Conservation (phyloP, 2,888 invertebrate genomes). For the Drosophila lutescens region DNA sequence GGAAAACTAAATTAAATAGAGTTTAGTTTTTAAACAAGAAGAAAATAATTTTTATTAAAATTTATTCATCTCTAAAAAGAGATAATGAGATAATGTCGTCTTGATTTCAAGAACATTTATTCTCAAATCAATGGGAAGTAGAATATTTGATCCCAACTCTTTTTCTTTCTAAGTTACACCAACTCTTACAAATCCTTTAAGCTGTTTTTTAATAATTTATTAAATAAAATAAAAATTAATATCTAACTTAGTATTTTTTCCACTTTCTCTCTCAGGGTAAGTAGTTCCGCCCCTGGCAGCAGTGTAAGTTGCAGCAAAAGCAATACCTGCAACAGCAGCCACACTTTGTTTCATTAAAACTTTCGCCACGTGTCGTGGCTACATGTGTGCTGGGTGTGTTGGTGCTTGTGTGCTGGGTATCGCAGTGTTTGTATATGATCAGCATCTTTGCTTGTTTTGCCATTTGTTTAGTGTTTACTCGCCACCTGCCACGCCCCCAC, state of each 20-base stretch:
- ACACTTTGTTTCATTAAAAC: constrained; percentile 77
- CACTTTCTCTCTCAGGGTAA: not conserved
- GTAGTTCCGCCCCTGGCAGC: not conserved
- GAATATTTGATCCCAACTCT: too few species aligned
- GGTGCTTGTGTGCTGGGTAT: constrained; percentile 10
- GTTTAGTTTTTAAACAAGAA: not conserved
- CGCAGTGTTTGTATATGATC: constrained; percentile 40
- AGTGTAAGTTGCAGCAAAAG: not conserved
- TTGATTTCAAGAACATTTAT: too few species aligned
- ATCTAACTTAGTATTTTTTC: too few species aligned
- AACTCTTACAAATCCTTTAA: too few species aligned
- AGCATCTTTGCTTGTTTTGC: constrained; percentile 68
- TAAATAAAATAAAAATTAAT: too few species aligned
- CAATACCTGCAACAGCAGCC: constrained; percentile 40
- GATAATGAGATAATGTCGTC: too few species aligned
- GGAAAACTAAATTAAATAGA: too few species aligned
- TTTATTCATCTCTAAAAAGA: too few species aligned
- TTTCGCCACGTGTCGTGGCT: constrained; percentile 59
- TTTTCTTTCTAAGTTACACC: too few species aligned
- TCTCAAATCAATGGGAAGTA: too few species aligned
- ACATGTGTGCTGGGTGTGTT: constrained; percentile 11
- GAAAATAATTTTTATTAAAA: too few species aligned
- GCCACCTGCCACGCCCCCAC: not conserved
- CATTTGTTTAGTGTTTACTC: constrained; percentile 67
- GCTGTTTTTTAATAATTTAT: too few species aligned